Conservation (phyloP, 2,113 vertebrate genomes). For the Neolamprologus longior region DNA sequence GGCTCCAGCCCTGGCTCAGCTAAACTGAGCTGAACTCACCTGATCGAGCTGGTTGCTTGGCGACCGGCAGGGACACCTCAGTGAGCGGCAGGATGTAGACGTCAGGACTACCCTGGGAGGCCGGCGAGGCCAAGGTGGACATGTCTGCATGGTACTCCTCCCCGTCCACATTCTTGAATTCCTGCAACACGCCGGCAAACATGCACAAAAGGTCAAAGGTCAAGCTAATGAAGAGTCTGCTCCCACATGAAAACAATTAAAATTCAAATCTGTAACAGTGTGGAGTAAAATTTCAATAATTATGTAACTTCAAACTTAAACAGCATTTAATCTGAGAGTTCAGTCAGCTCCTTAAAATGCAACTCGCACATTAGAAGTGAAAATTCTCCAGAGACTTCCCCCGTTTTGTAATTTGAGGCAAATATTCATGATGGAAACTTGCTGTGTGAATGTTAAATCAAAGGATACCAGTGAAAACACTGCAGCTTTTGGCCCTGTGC, state of each 20-base stretch:
- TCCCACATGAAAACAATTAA: neutral
- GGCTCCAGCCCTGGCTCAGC: neutral
- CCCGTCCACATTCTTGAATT: conserved; percentile 88
- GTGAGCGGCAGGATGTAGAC: conserved; percentile 94
- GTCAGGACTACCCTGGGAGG: conserved; percentile 79
- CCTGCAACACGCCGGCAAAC: conserved; percentile 61
- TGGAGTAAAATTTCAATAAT: neutral
- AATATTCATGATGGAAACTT: neutral
- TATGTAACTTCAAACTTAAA: neutral
- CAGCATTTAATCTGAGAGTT: neutral
- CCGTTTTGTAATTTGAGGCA: neutral
- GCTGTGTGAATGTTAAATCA: neutral
- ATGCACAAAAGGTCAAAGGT: neutral
- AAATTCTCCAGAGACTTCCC: neutral
- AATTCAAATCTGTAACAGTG: neutral
- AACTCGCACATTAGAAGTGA: neutral
- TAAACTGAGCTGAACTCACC: conserved; percentile 63
- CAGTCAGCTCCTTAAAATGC: neutral
- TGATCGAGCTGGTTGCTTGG: conserved; percentile 84
- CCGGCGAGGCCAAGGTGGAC: conserved; percentile 80
- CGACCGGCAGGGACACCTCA: conserved; percentile 84
- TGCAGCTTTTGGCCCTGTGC: neutral
- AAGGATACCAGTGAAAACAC: neutral
- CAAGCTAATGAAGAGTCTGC: neutral
- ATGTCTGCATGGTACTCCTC: conserved; percentile 80